These are phyloP conservation scores for Diprion similis DNA, from an alignment of 1,140 invertebrate species.

Conservation along the genomic window DNA sequence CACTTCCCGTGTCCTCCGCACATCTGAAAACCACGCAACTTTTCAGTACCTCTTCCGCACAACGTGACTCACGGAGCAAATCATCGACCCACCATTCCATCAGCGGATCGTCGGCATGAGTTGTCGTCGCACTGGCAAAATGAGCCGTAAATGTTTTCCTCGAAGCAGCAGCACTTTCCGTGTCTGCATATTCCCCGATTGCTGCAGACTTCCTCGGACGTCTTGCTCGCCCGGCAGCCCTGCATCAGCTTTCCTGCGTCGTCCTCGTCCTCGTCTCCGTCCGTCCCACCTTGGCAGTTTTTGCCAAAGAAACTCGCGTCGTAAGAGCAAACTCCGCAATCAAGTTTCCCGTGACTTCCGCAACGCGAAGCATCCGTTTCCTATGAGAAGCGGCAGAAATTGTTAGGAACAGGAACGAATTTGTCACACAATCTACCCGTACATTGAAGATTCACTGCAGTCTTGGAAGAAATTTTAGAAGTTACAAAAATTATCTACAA, in stretches of 20 bases:
- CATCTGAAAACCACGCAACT: conserved; percentile 32
- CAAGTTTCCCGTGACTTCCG: conserved; percentile 59
- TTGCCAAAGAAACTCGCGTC: conserved; percentile 68
- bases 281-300: conserved; percentile 56
- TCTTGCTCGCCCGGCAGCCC: conserved; percentile 31
- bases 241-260: too few relatives aligned
- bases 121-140: conserved; percentile 82
- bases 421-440: too few relatives aligned
- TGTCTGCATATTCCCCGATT: conserved; percentile 70
- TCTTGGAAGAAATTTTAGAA: too few relatives aligned
- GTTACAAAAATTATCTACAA: too few relatives aligned
- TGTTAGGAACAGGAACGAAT: too few relatives aligned
- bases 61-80: too few relatives aligned
- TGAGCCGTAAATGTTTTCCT: conserved; percentile 63
- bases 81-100: conserved; percentile 46
- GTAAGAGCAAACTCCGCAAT: conserved; percentile 81
- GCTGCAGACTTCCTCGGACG: conserved; percentile 57
- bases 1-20: conserved; percentile 75
- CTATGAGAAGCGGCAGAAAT: too few relatives aligned
- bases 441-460: too few relatives aligned
- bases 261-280: too few relatives aligned
- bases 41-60: conserved; percentile 10
- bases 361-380: conserved; percentile 43
- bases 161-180: conserved; percentile 68
- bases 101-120: conserved; percentile 67